phyloP scores from a whole-genome alignment of 2,797 vertebrate genomes.

The Notolepis coatsorum region DNA sequence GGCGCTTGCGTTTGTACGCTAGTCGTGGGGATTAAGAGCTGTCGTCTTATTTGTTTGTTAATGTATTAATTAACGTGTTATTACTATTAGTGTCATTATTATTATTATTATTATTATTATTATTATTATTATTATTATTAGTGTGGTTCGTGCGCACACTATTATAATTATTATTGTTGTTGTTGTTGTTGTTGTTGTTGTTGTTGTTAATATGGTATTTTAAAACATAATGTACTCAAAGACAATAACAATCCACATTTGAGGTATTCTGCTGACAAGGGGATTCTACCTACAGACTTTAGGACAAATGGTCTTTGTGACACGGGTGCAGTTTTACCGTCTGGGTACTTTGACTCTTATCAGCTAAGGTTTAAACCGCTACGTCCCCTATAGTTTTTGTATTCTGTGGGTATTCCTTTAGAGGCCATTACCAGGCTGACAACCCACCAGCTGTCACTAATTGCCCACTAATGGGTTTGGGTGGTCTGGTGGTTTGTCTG shows the following conservation, averaged over 20 bases:
- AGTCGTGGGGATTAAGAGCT: neutral
- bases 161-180: no score
- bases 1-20: slow-evolving; percentile 39
- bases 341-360: slow-evolving; percentile 59
- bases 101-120: no score
- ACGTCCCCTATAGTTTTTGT: slow-evolving; percentile 71
- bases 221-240: slow-evolving; percentile 10
- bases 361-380: slow-evolving; percentile 60
- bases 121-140: no score
- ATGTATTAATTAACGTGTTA: slow-evolving; percentile 1
- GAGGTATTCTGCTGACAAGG: slow-evolving; percentile 2
- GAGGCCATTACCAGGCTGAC: slow-evolving; percentile 86
- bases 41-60: neutral
- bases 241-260: neutral
- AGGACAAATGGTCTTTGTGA: slow-evolving; percentile 39
- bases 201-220: no score
- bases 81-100: no score
- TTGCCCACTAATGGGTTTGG: slow-evolving; percentile 87
- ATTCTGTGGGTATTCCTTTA: slow-evolving; percentile 81
- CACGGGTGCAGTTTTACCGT: slow-evolving; percentile 34
- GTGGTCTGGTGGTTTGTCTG: slow-evolving; percentile 84
- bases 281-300: slow-evolving; percentile 33
- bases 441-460: slow-evolving; percentile 89
- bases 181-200: no score
- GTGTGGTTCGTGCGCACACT: no score